Evolutionary conservation across 2,797 vertebrate species (phyloP).

Genomic region (Pangasius djambal): DNA sequence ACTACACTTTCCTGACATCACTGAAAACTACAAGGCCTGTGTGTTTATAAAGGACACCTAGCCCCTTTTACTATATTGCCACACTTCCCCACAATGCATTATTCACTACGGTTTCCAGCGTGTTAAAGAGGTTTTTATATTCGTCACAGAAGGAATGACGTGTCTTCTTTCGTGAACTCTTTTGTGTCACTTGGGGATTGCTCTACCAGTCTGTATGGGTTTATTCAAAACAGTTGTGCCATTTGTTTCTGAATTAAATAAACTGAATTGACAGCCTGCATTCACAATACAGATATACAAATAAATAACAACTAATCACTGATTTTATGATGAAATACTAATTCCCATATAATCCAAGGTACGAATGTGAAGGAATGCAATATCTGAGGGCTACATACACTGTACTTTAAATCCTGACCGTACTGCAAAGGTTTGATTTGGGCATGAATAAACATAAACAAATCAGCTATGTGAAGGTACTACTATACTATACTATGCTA

Average conservation of each 20-base stretch:
- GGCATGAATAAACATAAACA: neutral
- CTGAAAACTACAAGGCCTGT: neutral
- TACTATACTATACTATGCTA: neutral
- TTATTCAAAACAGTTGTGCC: conserved; percentile 29
- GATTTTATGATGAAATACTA: neutral
- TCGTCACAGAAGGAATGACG: conserved; percentile 17
- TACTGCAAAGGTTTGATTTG: neutral
- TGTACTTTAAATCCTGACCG: neutral
- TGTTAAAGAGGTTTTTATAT: conserved; percentile 18
- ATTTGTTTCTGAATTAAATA: neutral
- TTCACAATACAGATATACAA: neutral
- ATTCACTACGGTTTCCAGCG: neutral
- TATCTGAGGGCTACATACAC: neutral
- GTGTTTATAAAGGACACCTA: neutral
- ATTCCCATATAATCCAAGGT: neutral
- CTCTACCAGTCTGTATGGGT: conserved; percentile 63
- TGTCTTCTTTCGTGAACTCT: neutral
- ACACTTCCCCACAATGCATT: conserved; percentile 5
- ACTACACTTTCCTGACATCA: neutral
- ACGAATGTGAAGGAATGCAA: neutral
- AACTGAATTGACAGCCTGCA: neutral
- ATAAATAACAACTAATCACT: neutral
- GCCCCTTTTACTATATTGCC: neutral
- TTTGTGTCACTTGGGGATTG: conserved; percentile 61
- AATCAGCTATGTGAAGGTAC: neutral